A percentile compares a stretch with the other conserved stretches of the same genome.
Evolutionary conservation across 1,140 invertebrate species (phyloP).

Genomic region (Goniozus legneri): DNA sequence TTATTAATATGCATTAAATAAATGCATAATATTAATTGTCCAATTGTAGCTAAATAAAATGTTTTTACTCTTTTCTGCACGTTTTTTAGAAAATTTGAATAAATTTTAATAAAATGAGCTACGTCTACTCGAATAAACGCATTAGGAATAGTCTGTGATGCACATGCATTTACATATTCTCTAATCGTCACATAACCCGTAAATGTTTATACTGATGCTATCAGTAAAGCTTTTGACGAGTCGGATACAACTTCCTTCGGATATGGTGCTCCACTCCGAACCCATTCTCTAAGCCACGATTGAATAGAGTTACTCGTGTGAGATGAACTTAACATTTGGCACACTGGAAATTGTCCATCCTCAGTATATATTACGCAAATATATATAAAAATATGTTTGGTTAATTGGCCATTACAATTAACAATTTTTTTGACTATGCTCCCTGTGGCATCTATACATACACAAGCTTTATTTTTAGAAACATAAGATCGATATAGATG

Average conservation of each 20-base stretch:
- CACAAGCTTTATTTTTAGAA: not conserved
- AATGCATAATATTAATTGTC: not conserved
- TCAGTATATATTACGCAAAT: conserved; percentile 9
- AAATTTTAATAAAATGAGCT: conserved; percentile 4
- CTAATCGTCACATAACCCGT: too few relatives aligned
- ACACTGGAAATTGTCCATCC: conserved; percentile 16
- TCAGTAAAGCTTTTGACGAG: too few relatives aligned
- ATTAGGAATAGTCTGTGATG: not conserved
- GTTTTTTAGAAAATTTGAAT: not conserved
- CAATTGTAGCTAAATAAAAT: conserved; percentile 9
- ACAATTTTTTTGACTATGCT: conserved; percentile 12
- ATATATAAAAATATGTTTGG: conserved; percentile 22
- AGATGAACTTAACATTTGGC: conserved; percentile 22
- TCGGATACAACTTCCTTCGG: too few relatives aligned
- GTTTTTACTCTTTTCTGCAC: not conserved
- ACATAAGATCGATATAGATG: conserved; percentile 13
- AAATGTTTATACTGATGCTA: too few relatives aligned
- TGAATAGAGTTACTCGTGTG: conserved; percentile 19
- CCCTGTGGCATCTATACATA: conserved; percentile 22
- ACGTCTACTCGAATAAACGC: conserved; percentile 3
- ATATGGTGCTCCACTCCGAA: conserved; percentile 14
- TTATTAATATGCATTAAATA: too few relatives aligned
- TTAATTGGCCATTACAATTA: conserved; percentile 8
- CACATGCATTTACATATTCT: not conserved
- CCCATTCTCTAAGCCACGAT: conserved; percentile 22